Conservation (phyloP, 2,797 vertebrate genomes). For the Todus mexicanus region DNA sequence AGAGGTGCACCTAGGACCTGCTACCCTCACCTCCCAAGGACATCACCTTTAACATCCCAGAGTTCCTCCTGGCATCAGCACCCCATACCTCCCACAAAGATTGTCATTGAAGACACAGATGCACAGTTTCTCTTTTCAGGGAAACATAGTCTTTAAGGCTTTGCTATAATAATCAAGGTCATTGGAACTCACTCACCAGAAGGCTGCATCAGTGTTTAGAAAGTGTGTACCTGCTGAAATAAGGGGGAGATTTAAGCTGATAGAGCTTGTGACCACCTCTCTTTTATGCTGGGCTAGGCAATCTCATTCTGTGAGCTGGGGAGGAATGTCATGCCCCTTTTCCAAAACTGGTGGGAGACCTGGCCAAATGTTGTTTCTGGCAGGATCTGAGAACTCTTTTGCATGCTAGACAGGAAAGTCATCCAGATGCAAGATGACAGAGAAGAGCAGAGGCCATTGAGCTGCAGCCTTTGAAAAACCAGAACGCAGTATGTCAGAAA, state of each 20-base stretch:
- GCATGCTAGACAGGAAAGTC: neutral
- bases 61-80: neutral
- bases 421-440: neutral
- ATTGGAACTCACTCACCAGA: neutral
- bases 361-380: neutral
- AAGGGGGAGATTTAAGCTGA: neutral
- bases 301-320: neutral
- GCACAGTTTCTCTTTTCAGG: neutral
- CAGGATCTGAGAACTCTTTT: neutral
- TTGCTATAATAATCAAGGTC: neutral
- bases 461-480: neutral
- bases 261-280: neutral
- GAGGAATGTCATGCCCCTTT: neutral
- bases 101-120: neutral
- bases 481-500: neutral
- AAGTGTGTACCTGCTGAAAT: neutral
- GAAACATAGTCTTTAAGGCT: neutral
- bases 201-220: neutral
- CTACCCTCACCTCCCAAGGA: neutral
- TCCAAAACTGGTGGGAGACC: neutral
- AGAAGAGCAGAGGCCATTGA: neutral
- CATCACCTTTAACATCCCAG: neutral
- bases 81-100: accelerated
- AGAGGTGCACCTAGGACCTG: neutral
- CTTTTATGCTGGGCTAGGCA: neutral